phyloP scores from a whole-genome alignment of 2,888 invertebrate species.

The Ophion slaviceki region DNA sequence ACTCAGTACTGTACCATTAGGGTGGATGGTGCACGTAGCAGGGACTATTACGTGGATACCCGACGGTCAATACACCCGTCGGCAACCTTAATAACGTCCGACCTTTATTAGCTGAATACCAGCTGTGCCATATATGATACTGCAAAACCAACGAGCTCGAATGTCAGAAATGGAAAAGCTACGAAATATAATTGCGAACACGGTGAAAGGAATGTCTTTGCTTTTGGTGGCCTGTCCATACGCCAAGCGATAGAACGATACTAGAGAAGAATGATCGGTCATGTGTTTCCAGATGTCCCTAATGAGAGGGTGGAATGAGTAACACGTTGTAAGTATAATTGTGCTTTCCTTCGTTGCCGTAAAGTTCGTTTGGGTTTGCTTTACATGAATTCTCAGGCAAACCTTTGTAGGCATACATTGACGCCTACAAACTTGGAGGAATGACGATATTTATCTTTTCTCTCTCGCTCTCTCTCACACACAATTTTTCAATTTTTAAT shows the following conservation, averaged over 20 bases:
- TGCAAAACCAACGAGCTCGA: conserved; percentile 23
- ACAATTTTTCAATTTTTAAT: no score
- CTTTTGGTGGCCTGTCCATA: not conserved
- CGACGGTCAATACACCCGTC: conserved; percentile 63
- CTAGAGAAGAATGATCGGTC: not conserved
- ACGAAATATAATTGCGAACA: conserved; percentile 33
- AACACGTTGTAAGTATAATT: not conserved
- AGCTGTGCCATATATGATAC: conserved; percentile 50
- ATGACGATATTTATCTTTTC: not conserved
- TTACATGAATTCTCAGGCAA: not conserved
- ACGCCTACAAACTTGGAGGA: not conserved
- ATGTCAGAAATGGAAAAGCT: conserved; percentile 22
- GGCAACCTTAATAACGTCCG: conserved; percentile 63
- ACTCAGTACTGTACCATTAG: conserved; percentile 42
- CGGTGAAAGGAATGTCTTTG: conserved; percentile 3
- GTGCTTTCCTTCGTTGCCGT: not conserved
- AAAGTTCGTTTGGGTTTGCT: not conserved
- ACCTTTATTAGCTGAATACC: conserved; percentile 66
- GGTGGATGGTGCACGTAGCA: conserved; percentile 29
- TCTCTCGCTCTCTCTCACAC: no score
- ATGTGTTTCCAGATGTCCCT: not conserved
- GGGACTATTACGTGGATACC: conserved; percentile 53
- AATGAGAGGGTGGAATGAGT: not conserved
- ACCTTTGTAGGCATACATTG: not conserved
- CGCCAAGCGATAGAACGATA: not conserved